These are phyloP conservation scores for Drosophila gunungcola DNA, from an alignment of 1,140 invertebrate species.

Conservation along the genomic window DNA sequence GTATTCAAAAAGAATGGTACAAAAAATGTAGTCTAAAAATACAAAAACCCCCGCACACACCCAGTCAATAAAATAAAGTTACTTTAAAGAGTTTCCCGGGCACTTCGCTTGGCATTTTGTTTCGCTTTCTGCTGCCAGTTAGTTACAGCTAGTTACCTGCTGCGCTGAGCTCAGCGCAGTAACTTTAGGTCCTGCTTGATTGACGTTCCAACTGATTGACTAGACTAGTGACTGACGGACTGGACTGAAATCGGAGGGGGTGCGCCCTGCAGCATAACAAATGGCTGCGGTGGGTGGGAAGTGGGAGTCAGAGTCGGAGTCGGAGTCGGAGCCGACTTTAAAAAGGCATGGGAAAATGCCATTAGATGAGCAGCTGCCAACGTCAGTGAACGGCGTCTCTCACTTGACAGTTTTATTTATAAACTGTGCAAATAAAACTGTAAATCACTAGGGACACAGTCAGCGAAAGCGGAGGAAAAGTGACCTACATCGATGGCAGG, in stretches of 20 bases:
- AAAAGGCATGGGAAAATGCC: constrained; percentile 55
- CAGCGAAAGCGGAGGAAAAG: constrained; percentile 23
- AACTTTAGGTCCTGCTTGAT: constrained; percentile 45
- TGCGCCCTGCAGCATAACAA: constrained; percentile 47
- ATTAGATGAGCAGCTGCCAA: constrained; percentile 74
- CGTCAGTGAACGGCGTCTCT: constrained; percentile 57
- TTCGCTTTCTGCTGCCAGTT: constrained; percentile 40
- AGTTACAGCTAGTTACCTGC: constrained; percentile 64
- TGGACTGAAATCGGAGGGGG: constrained; percentile 32
- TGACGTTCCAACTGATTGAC: constrained; percentile 62
- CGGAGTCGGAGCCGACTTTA: constrained; percentile 27
- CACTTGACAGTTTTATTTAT: constrained; percentile 79
- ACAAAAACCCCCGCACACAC: too few species aligned
- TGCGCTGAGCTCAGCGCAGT: constrained; percentile 42
- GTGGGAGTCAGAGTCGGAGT: not conserved
- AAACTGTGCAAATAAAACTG: constrained; percentile 81
- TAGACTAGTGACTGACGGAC: constrained; percentile 51
- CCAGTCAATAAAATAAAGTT: not conserved
- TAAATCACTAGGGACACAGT: constrained; percentile 58
- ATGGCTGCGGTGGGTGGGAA: constrained; percentile 31
- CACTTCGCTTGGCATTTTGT: constrained; percentile 8
- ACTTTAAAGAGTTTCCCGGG: constrained; percentile 4
- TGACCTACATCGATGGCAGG: constrained; percentile 62
- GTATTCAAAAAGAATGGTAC: too few species aligned
- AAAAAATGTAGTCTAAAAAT: too few species aligned